Conservation (phyloP, 1,140 invertebrate genomes). For the Cheumatopsyche charites region DNA sequence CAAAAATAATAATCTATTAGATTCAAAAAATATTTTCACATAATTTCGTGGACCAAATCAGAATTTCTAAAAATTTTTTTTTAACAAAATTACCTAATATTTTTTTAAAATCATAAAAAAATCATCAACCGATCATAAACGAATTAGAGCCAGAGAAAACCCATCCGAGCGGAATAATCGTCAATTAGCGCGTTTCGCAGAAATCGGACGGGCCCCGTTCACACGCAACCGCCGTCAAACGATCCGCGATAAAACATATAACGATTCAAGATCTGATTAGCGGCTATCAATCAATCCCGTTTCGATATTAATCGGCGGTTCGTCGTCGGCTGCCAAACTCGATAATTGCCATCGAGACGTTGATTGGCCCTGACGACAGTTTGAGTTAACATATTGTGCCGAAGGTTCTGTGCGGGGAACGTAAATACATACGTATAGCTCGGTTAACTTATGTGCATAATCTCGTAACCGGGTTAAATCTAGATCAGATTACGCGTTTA, state of each 20-base stretch:
- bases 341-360: neutral
- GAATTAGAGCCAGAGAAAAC: neutral
- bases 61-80: too few species aligned
- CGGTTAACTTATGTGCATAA: neutral
- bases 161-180: neutral
- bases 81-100: too few species aligned
- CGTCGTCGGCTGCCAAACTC: neutral
- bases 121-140: too few species aligned
- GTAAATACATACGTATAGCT: neutral
- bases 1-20: too few species aligned
- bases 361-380: neutral
- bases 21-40: too few species aligned
- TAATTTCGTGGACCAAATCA: too few species aligned
- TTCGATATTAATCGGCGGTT: neutral
- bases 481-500: neutral
- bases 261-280: neutral
- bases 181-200: neutral
- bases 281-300: neutral
- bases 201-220: neutral
- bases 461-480: conserved; percentile 4
- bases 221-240: neutral
- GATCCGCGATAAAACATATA: too few species aligned
- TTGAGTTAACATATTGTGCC: too few species aligned
- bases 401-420: neutral
- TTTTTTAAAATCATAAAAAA: too few species aligned